Conservation (phyloP, 2,113 vertebrate genomes). For the Engystomops pustulosus region DNA sequence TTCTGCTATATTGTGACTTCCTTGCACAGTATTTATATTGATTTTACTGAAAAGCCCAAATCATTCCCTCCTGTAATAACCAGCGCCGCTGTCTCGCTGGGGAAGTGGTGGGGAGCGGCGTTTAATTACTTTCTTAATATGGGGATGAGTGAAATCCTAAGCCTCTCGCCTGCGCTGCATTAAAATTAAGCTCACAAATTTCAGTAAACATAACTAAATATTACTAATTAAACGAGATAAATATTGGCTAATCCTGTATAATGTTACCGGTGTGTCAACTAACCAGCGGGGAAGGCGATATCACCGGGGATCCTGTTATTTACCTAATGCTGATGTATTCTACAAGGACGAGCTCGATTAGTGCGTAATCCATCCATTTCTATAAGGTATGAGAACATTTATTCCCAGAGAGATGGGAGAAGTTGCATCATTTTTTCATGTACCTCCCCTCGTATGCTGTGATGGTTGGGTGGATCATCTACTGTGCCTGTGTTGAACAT, state of each 20-base stretch:
- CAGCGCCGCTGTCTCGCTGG: neutral
- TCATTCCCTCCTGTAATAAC: neutral
- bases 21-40: neutral
- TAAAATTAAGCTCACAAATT: slow-evolving; percentile 30
- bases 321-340: slow-evolving; percentile 11
- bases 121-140: slow-evolving; percentile 20
- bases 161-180: neutral
- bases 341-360: neutral
- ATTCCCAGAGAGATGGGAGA: too few species aligned
- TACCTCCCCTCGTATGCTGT: too few species aligned
- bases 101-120: neutral
- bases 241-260: slow-evolving; percentile 19
- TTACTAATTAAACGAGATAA: slow-evolving; percentile 38
- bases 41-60: neutral
- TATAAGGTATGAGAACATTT: neutral
- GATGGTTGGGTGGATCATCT: too few species aligned
- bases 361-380: neutral
- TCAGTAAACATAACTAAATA: slow-evolving; percentile 39
- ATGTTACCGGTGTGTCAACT: neutral
- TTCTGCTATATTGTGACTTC: neutral
- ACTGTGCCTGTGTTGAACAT: too few species aligned
- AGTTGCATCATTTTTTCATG: neutral
- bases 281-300: neutral
- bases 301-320: slow-evolving; percentile 11
- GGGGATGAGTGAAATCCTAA: slow-evolving; percentile 15